These are phyloP conservation scores for Ametastegia equiseti DNA, from an alignment of 2,888 invertebrate species.

Conservation along the genomic window DNA sequence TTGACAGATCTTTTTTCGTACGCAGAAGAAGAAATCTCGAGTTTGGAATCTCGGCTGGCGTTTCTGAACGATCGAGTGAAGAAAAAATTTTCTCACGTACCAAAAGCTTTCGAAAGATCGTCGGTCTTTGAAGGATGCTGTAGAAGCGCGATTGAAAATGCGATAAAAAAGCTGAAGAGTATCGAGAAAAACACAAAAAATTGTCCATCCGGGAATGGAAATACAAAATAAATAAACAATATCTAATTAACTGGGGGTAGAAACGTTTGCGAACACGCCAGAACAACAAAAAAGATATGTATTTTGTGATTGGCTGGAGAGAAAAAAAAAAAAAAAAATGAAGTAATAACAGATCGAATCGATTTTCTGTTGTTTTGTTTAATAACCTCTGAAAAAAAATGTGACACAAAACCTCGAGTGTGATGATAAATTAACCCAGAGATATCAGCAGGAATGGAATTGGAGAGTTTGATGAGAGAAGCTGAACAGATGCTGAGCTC, in stretches of 20 bases:
- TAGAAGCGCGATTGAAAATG: conserved; percentile 38
- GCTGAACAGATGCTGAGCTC: conserved; percentile 35
- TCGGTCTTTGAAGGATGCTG: neutral
- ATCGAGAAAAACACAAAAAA: neutral
- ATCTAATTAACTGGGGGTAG: neutral
- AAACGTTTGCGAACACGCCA: too few species aligned
- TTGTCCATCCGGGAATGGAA: neutral
- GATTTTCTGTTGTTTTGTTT: too few species aligned
- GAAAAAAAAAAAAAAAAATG: neutral
- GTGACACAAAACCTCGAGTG: neutral
- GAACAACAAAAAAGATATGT: too few species aligned
- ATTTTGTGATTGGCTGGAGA: too few species aligned
- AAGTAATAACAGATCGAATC: neutral
- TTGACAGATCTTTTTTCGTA: conserved; percentile 16
- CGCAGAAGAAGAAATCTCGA: neutral
- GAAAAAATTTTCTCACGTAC: conserved; percentile 9
- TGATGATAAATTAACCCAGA: neutral
- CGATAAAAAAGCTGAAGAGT: neutral
- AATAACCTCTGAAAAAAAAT: too few species aligned
- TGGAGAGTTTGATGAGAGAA: conserved; percentile 22
- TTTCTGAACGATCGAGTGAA: neutral
- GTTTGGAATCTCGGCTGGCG: neutral
- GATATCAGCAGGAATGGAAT: conserved; percentile 5
- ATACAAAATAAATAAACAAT: neutral
- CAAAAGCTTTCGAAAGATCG: neutral